Evolutionary conservation across 2,113 vertebrate genomes (phyloP).

Genomic region (Thryonomys swinderianus): DNA sequence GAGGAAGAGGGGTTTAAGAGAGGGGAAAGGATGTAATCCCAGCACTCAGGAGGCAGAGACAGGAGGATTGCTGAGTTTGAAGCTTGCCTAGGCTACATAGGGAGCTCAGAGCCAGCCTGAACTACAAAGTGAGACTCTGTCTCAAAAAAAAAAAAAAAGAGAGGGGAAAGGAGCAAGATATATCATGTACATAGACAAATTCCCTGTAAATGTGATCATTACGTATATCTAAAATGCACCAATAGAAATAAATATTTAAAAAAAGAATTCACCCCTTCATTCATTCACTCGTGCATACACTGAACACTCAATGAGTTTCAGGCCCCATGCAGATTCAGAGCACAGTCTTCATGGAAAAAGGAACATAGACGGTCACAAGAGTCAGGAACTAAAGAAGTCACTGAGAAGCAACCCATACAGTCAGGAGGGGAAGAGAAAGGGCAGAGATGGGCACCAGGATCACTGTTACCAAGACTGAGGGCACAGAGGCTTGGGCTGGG

Average conservation of each 20-base stretch:
- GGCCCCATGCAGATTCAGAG: not conserved
- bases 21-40: no score
- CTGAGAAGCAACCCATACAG: not conserved
- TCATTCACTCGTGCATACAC: not conserved
- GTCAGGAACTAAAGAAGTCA: not conserved
- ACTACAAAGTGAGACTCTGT: no score
- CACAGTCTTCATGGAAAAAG: not conserved
- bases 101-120: no score
- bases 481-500: not conserved
- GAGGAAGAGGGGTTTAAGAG: not conserved
- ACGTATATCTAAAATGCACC: not conserved
- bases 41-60: no score
- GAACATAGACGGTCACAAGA: not conserved
- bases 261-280: not conserved
- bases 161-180: not conserved
- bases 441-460: not conserved
- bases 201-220: not conserved
- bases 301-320: not conserved
- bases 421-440: not conserved
- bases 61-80: no score
- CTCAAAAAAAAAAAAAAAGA: no score
- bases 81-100: no score
- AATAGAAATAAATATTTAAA: not conserved
- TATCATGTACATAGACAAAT: not conserved
- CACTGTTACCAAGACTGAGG: not conserved